These are phyloP conservation scores for Rhineura floridana DNA, from an alignment of 2,113 vertebrate species.

Conservation along the genomic window DNA sequence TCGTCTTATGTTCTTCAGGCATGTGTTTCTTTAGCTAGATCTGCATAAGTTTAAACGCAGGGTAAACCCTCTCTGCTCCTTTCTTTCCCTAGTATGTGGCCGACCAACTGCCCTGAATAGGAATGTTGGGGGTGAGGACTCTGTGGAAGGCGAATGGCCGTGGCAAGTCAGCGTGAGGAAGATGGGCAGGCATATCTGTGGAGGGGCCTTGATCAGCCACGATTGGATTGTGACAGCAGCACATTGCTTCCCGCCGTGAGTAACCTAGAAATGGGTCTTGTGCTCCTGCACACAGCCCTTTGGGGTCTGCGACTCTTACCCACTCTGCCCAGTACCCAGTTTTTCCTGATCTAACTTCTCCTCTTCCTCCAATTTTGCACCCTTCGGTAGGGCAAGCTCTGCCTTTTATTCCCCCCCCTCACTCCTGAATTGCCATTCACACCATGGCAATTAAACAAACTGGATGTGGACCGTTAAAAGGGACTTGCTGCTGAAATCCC, in stretches of 20 bases:
- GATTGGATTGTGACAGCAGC: constrained; percentile 71
- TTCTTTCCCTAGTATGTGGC: constrained; percentile 53
- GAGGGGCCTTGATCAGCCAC: constrained; percentile 64
- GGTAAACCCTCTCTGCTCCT: background rate
- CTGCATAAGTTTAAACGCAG: background rate
- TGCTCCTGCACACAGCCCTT: too few species aligned
- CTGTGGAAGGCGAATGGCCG: constrained; percentile 62
- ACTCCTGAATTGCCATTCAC: background rate
- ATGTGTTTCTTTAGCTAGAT: too few species aligned
- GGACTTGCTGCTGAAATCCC: background rate
- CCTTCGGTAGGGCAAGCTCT: background rate
- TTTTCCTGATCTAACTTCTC: background rate
- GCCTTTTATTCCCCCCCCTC: background rate
- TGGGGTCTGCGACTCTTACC: background rate
- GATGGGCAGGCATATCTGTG: constrained; percentile 64
- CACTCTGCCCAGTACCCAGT: background rate
- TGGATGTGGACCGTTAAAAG: background rate
- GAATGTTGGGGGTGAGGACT: constrained; percentile 66
- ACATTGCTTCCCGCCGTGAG: constrained; percentile 71
- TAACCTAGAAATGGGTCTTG: background rate
- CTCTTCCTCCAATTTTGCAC: too few species aligned
- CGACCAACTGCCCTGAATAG: constrained; percentile 59
- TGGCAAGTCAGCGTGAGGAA: constrained; percentile 71
- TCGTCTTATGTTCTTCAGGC: too few species aligned
- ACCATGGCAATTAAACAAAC: background rate